Evolutionary conservation across 2,113 vertebrate genomes (phyloP).

Genomic region (Grallaria varia): DNA sequence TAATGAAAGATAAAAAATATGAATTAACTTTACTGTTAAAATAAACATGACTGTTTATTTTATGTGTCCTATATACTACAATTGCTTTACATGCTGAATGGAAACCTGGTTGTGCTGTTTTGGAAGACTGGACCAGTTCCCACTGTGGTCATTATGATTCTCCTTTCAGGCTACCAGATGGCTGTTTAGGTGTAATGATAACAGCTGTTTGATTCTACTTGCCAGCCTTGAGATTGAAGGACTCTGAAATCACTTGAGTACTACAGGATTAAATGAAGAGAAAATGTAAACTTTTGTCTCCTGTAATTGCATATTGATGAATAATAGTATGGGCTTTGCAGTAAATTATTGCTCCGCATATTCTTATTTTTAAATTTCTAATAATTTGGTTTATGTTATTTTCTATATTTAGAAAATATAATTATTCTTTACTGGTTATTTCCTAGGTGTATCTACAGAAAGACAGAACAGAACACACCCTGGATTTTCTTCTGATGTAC

Average conservation of each 20-base stretch:
- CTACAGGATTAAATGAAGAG: background rate
- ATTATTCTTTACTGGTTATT: background rate
- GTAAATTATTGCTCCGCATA: background rate
- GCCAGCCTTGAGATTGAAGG: background rate
- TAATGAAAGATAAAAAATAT: background rate
- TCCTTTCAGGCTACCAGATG: background rate
- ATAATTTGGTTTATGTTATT: background rate
- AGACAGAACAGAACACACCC: background rate
- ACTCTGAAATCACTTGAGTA: background rate
- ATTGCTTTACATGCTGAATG: background rate
- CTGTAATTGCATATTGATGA: background rate
- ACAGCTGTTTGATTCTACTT: background rate
- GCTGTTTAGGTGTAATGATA: background rate
- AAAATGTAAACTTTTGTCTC: background rate
- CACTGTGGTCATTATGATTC: background rate
- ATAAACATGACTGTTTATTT: background rate
- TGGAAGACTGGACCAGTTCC: background rate
- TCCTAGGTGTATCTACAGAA: conserved; percentile 49
- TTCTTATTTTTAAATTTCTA: background rate
- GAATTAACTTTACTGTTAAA: background rate
- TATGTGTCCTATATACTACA: background rate
- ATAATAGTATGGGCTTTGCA: background rate
- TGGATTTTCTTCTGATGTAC: conserved; percentile 49
- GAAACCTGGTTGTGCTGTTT: background rate
- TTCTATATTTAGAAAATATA: background rate